A percentile compares a stretch with the other conserved stretches of the same genome.
Evolutionary conservation across 2,888 invertebrate species (phyloP).

Genomic region (Trilocha varians): DNA sequence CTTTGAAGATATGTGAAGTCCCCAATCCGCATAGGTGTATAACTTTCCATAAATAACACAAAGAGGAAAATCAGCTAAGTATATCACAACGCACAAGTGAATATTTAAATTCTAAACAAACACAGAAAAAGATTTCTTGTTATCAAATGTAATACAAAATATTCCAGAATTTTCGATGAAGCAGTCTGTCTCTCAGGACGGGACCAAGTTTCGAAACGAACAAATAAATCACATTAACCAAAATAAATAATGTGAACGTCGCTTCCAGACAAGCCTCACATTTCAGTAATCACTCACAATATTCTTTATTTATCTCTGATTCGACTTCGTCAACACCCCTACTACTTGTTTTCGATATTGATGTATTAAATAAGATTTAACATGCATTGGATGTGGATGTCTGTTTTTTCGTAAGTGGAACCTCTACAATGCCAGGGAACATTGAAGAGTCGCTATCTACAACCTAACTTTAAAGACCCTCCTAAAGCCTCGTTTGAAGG

Average conservation of each 20-base stretch:
- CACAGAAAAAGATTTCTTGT: background rate
- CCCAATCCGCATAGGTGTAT: too few species aligned
- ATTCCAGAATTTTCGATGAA: background rate
- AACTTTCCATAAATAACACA: too few species aligned
- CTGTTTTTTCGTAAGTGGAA: too few species aligned
- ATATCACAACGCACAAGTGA: too few species aligned
- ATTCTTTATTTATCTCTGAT: slow-evolving; percentile 18
- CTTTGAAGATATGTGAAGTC: too few species aligned
- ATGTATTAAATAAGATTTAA: too few species aligned
- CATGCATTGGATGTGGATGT: too few species aligned
- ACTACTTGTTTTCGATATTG: background rate
- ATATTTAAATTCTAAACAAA: background rate
- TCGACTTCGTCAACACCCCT: slow-evolving; percentile 4
- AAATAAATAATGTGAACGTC: slow-evolving; percentile 19
- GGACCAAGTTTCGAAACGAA: background rate
- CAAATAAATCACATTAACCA: slow-evolving; percentile 20
- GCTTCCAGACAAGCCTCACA: slow-evolving; percentile 10
- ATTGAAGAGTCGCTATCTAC: too few species aligned
- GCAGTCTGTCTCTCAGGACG: background rate
- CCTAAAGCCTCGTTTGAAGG: too few species aligned
- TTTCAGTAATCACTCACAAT: slow-evolving; percentile 16
- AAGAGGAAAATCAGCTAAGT: too few species aligned
- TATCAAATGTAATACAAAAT: background rate
- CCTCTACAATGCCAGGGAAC: too few species aligned
- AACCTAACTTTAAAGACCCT: too few species aligned